Evolutionary conservation across 2,113 vertebrate genomes (phyloP).

Genomic region (Perca schrenkii): DNA sequence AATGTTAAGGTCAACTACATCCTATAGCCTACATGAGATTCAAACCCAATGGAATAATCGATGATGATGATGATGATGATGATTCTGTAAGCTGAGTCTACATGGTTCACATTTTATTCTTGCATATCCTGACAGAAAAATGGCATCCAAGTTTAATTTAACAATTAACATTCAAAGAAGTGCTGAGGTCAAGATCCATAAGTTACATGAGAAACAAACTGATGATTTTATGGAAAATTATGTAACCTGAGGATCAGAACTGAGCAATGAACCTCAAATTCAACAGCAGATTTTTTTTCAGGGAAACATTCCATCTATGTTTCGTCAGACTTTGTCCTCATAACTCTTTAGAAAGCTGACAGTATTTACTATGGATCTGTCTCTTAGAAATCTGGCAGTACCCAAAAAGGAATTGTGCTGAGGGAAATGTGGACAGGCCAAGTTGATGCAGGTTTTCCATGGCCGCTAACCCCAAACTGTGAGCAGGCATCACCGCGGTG

Average conservation of each 20-base stretch:
- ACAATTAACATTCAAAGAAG: too few relatives aligned
- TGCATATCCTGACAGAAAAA: neutral
- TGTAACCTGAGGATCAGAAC: neutral
- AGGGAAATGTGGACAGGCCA: neutral
- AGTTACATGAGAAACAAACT: too few relatives aligned
- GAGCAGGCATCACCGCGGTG: constrained; percentile 28
- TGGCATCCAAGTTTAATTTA: too few relatives aligned
- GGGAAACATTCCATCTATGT: neutral
- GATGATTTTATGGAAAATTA: neutral
- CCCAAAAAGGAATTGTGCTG: neutral
- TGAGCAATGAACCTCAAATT: neutral
- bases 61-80: neutral
- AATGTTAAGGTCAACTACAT: neutral
- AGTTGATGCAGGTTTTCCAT: constrained; percentile 29
- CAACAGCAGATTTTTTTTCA: neutral
- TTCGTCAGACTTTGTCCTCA: neutral
- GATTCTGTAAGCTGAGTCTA: neutral
- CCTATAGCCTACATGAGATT: too few relatives aligned
- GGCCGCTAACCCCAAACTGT: constrained; percentile 23
- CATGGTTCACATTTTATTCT: too few relatives aligned
- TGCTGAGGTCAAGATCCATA: too few relatives aligned
- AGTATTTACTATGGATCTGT: neutral
- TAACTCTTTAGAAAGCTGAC: neutral
- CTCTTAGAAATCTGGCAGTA: neutral
- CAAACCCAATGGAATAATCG: too few relatives aligned